Percentiles rank a stretch among this genome's conserved stretches.
These are phyloP conservation scores for Polypedilum pembai DNA, from an alignment of 1,140 invertebrate species.

Conservation along the genomic window DNA sequence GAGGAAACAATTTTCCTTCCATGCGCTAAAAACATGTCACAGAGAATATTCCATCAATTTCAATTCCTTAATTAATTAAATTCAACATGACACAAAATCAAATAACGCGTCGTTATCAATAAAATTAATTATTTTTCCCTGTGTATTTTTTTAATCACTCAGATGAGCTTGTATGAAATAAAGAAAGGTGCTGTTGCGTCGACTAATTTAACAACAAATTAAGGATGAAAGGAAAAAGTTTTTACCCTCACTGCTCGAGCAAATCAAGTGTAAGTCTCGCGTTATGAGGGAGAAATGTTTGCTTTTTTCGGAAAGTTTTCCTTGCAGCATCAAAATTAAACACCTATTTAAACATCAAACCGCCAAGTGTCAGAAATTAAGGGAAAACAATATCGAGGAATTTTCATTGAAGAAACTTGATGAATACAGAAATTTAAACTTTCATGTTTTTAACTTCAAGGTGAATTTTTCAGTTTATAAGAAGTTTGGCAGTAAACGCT, in stretches of 20 bases:
- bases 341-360: slow-evolving; percentile 20
- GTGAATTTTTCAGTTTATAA: no score
- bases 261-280: not conserved
- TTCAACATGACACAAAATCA: slow-evolving; percentile 21
- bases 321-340: slow-evolving; percentile 18
- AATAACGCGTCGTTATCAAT: slow-evolving; percentile 27
- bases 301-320: not conserved
- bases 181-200: not conserved
- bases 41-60: slow-evolving; percentile 16
- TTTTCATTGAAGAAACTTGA: not conserved
- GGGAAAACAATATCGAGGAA: not conserved
- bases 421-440: no score
- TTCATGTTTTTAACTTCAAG: no score
- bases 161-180: not conserved
- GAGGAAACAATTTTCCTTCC: slow-evolving; percentile 9
- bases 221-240: slow-evolving; percentile 26
- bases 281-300: not conserved
- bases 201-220: slow-evolving; percentile 25
- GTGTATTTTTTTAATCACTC: not conserved
- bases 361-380: slow-evolving; percentile 21
- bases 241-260: not conserved
- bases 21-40: not conserved
- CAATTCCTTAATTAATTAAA: slow-evolving; percentile 2
- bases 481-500: no score
- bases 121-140: slow-evolving; percentile 21